Evolutionary conservation across 2,113 vertebrate species (phyloP), one percentile per base, ranked within the genome.

Genomic region (Ancistrus triradiatus): DNA sequence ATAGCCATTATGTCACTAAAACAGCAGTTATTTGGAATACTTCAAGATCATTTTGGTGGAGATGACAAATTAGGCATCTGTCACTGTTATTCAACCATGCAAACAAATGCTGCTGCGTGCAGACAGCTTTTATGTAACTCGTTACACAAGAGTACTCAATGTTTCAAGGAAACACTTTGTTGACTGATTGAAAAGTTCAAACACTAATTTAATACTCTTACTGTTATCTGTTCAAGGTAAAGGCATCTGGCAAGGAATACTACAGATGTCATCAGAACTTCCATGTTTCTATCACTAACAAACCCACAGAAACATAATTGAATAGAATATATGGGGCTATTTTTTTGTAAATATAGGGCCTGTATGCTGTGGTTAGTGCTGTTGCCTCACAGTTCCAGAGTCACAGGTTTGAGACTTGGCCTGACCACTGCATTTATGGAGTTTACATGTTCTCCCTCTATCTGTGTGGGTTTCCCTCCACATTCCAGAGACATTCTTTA

Each of bases 101-200:
- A 37, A 72, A 72, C 70, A 72, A 63, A 72, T 67, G 70, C 58
- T 68, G 57, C 43, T 60, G 43, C 42, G 50, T 68, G 44, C 56
- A 52, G 48, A 60, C 66, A 52, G 40, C 59, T 44, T 72, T 67
- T 63, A 58, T 63, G 51, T 57, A 67, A 67, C 44, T 15, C 38
- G 38, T 72, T 63, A 72, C 46, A 46, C 56, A 63, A 68, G 51
- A 51, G 9, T 14, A 22, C 24, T 47, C 57, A 53, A 19, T 22
- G 31, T 63, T 62, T 67, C 8, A 25, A 49, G 37, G 40, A 72
- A 62, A 57, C 51, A 62, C 43, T 62, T 61, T 37, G 43, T 62
- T 61, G 42, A 56, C 57, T 33, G 35, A 63, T 57, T 57, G 43
- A 37, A 55, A 67, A 66, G 57, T 61, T 35, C 56, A 62, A 44